phyloP scores from a whole-genome alignment of 2,888 invertebrate species.

The Podabrus alpinus region DNA sequence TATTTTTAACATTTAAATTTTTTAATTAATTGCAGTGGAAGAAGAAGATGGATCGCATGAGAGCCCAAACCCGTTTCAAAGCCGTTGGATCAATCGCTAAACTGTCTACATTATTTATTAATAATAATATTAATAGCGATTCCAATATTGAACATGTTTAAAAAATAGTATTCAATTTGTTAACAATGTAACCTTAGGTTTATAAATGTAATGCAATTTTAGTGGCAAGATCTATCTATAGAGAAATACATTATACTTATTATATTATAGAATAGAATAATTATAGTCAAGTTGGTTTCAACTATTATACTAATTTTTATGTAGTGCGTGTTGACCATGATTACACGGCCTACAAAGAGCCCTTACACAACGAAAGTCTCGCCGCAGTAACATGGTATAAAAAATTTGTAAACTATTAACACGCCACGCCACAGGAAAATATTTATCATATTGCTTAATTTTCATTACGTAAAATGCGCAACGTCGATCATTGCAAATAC shows the following conservation, averaged over 20 bases:
- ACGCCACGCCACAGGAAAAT: too few species aligned
- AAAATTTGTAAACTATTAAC: too few species aligned
- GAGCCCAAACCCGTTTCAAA: constrained; percentile 68
- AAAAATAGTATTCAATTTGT: neutral
- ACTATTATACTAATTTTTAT: too few species aligned
- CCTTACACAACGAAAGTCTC: too few species aligned
- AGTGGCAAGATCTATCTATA: neutral
- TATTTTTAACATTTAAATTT: constrained; percentile 1
- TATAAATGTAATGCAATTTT: neutral
- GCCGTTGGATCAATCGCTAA: constrained; percentile 69
- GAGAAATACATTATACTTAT: neutral
- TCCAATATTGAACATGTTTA: neutral
- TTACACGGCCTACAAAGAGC: too few species aligned
- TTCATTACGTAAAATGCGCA: too few species aligned
- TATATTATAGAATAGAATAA: too few species aligned
- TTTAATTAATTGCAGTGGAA: constrained; percentile 63
- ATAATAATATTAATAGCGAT: constrained; percentile 9
- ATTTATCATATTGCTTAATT: too few species aligned
- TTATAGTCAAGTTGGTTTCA: too few species aligned
- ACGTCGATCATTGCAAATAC: too few species aligned
- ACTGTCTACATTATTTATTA: constrained; percentile 53
- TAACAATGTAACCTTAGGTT: neutral
- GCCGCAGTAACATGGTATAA: too few species aligned
- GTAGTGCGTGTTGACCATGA: too few species aligned
- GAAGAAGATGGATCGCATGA: constrained; percentile 67